phyloP scores from a whole-genome alignment of 2,888 invertebrate genomes.

The Adineta ricciae region DNA sequence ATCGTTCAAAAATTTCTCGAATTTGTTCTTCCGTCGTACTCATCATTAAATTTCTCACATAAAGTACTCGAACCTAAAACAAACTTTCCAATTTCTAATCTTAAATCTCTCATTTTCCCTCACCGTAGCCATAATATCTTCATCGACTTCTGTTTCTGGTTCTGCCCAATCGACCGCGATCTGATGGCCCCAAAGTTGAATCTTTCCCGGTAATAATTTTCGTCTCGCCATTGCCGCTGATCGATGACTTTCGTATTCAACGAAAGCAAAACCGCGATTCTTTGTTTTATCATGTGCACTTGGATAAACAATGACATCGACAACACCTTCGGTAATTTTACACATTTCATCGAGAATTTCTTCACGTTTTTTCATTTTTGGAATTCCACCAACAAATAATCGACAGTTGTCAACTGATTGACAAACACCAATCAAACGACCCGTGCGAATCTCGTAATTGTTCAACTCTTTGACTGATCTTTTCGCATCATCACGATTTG shows the following conservation, averaged over 20 bases:
- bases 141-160: slow-evolving; percentile 66
- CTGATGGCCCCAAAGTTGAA: slow-evolving; percentile 59
- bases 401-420: slow-evolving; percentile 73
- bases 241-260: slow-evolving; percentile 66
- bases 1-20: slow-evolving; percentile 50
- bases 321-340: slow-evolving; percentile 61
- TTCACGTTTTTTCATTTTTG: slow-evolving; percentile 59
- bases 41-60: slow-evolving; percentile 61
- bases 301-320: slow-evolving; percentile 58
- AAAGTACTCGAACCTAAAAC: slow-evolving; percentile 54
- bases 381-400: slow-evolving; percentile 66
- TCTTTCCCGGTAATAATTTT: slow-evolving; percentile 56
- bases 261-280: slow-evolving; percentile 72
- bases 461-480: slow-evolving; percentile 61
- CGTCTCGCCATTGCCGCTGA: slow-evolving; percentile 55
- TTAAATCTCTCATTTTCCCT: slow-evolving; percentile 10
- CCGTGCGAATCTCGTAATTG: slow-evolving; percentile 60
- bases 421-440: slow-evolving; percentile 63
- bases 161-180: slow-evolving; percentile 77
- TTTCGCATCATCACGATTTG: slow-evolving; percentile 57
- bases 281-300: slow-evolving; percentile 56
- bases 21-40: slow-evolving; percentile 55
- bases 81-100: not conserved
- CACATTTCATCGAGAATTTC: slow-evolving; percentile 58
- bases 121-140: slow-evolving; percentile 59